A percentile compares a stretch with the other conserved stretches of the same genome.
These are phyloP conservation scores for Athalia cordata DNA, from an alignment of 2,888 invertebrate species.

Conservation along the genomic window DNA sequence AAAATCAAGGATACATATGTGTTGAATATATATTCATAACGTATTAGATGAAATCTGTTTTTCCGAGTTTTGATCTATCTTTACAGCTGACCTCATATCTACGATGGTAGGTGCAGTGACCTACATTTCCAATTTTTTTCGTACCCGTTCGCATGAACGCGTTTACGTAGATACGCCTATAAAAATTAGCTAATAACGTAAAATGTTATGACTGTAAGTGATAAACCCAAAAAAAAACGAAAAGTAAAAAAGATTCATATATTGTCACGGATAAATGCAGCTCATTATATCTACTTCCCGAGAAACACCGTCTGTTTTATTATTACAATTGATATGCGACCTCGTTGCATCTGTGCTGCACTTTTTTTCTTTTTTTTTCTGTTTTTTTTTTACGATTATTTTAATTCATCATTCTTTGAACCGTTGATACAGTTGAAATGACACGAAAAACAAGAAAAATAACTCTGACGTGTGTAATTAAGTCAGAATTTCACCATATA, in stretches of 20 bases:
- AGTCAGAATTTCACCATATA: conserved; percentile 21
- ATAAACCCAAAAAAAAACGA: conserved; percentile 64
- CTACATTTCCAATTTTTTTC: conserved; percentile 53
- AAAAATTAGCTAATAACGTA: conserved; percentile 58
- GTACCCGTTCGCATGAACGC: too few species aligned
- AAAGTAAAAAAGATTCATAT: conserved; percentile 63
- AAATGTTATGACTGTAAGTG: conserved; percentile 56
- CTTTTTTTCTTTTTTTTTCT: background rate
- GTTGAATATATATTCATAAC: conserved; percentile 16
- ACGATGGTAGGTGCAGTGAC: conserved; percentile 49
- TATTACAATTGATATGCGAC: conserved; percentile 39
- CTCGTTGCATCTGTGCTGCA: conserved; percentile 48
- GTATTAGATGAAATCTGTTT: conserved; percentile 43
- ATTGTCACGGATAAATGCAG: conserved; percentile 48
- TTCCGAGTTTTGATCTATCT: conserved; percentile 55
- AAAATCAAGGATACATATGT: background rate
- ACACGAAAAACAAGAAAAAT: conserved; percentile 14
- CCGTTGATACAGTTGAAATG: too few species aligned
- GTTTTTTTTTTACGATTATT: background rate
- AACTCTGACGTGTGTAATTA: conserved; percentile 13
- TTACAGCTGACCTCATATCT: conserved; percentile 56
- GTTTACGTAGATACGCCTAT: conserved; percentile 49
- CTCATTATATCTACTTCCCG: conserved; percentile 37
- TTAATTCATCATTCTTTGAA: too few species aligned
- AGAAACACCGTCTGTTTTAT: conserved; percentile 37